Conservation (phyloP, 2,888 invertebrate genomes). For the Limnephilus marmoratus region DNA sequence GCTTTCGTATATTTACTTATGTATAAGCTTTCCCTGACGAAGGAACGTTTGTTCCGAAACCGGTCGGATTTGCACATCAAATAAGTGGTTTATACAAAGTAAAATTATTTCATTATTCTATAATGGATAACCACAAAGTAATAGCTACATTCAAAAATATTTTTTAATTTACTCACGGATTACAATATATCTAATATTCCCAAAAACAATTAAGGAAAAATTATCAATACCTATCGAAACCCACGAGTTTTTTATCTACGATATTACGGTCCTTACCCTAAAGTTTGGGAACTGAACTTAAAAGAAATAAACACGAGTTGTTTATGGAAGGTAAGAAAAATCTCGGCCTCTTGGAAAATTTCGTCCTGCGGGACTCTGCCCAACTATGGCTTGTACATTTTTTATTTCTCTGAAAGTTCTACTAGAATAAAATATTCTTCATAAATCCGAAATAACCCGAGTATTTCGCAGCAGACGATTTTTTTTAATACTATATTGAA, state of each 20-base stretch:
- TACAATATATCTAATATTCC: neutral
- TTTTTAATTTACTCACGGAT: no score
- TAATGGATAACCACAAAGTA: no score
- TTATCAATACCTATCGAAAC: neutral
- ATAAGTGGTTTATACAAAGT: no score
- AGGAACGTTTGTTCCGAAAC: no score
- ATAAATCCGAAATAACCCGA: neutral
- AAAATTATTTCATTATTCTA: no score
- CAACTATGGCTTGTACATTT: conserved; percentile 57
- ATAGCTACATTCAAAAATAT: no score
- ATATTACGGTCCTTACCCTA: neutral
- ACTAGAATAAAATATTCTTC: conserved; percentile 15
- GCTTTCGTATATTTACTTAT: no score
- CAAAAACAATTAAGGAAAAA: neutral
- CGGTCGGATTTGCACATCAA: no score
- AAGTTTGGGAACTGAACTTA: neutral
- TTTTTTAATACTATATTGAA: neutral
- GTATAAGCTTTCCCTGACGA: no score
- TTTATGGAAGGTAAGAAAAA: conserved; percentile 51
- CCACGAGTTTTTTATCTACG: neutral
- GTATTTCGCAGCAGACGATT: neutral
- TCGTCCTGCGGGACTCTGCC: conserved; percentile 35
- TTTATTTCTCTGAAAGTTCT: conserved; percentile 61
- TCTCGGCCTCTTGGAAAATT: conserved; percentile 55
- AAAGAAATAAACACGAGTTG: conserved; percentile 56